phyloP scores from a whole-genome alignment of 1,140 invertebrate species.

The Bombyx mandarina region DNA sequence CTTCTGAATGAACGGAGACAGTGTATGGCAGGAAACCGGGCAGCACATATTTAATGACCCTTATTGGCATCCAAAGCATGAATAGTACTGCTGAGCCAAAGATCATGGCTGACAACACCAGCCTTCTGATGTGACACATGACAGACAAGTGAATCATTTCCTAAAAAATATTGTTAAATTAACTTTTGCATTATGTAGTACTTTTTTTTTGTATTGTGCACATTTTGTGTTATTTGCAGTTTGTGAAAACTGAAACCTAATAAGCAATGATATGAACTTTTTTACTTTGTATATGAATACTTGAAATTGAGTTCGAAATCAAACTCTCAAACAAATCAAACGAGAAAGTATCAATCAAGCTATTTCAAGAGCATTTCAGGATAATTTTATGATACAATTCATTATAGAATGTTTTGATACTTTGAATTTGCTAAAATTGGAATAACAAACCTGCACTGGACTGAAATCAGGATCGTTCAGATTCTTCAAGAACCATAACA shows the following conservation, averaged over 20 bases:
- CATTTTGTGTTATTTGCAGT: too few species aligned
- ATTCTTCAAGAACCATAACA: slow-evolving; percentile 97
- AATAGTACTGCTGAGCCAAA: slow-evolving; percentile 96
- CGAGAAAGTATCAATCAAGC: too few species aligned
- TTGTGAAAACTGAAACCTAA: too few species aligned
- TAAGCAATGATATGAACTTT: too few species aligned
- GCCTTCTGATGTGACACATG: slow-evolving; percentile 87
- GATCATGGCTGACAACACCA: slow-evolving; percentile 94
- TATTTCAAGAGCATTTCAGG: too few species aligned
- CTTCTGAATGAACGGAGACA: slow-evolving; percentile 85
- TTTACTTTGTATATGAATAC: too few species aligned
- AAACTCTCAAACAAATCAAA: too few species aligned
- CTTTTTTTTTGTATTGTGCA: too few species aligned
- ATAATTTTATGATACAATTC: too few species aligned
- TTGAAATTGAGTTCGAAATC: too few species aligned
- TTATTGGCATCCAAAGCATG: slow-evolving; percentile 96
- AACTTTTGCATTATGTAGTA: neutral
- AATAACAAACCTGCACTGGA: slow-evolving; percentile 86
- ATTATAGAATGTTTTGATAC: too few species aligned
- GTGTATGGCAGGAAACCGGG: slow-evolving; percentile 96
- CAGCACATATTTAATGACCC: slow-evolving; percentile 85
- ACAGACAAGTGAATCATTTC: slow-evolving; percentile 99
- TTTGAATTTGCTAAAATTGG: neutral
- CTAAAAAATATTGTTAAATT: slow-evolving; percentile 25
- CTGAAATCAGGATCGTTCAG: slow-evolving; percentile 99